Base-by-base conservation (phyloP, 92 coral and sea anemone genomes). In the Chrysogorgia sp. region DNA sequence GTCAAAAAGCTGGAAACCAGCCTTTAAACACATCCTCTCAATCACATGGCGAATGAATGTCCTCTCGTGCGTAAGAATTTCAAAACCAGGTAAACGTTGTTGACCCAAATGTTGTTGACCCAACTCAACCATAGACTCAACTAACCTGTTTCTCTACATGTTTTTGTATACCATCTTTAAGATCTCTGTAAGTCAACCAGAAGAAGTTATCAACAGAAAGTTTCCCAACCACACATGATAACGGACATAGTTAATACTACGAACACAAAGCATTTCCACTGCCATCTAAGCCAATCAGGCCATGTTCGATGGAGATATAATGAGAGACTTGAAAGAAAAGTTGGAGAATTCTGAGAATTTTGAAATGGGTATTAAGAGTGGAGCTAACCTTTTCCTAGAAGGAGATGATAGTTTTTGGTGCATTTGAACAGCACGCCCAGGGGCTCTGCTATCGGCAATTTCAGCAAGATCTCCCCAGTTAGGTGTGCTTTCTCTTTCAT, bases 391-490 rank as follows among this genome's bases (percentile, higher is more conserved):
- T 83, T 96, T 96, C 50, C 99, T 85, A 30, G 96, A 89, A 7
- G 99, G 99, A 45, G 99, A 92, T 7, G 99, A 96, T 29, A 96
- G 82, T 66, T 92, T 83, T 76, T 96, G 93, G 81, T 96, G 99
- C 85, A 96, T 89, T 62, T 91, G 97, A 9, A 96, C 99, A 34
- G 99, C 99, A 34, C 99, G 70, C 12, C 99, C 99, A 14, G 99
- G 99, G 35, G 87, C 88, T 28, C 96, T 85, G 31, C 97, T 89
- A 32, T 96, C 99, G 10, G 97, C 84, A 43, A 77, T 87, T 32
- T 96, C 99, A 52, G 90, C 92, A 25, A 89, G 61, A 62, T 96
- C 99, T 12, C 99, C 99, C 99, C 99, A 96, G 76, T 91, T 91
- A 20, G 86, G 56, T 1, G 88, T 83, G 34, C 84, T 82, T 12